Base-by-base conservation (phyloP, 2,888 invertebrate species). In the Drosophila anomelani region DNA sequence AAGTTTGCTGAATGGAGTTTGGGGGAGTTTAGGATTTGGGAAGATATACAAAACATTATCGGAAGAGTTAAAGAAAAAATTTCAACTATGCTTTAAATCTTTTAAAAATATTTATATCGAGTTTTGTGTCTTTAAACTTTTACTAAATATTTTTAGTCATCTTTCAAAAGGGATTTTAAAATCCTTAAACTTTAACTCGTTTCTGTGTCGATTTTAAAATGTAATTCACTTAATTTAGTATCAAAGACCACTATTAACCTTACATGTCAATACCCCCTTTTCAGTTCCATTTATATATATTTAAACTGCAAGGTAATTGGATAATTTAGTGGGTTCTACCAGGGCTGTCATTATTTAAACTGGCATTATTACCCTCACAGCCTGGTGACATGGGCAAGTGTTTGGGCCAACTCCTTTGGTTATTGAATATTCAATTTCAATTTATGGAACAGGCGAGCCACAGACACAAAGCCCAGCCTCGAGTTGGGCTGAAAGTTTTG, bases 401-500 rank as follows among this genome's bases (percentile, higher is more conserved):
- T 62, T 62, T 12, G n/a, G 6, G n/a, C 26, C 15, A 0, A 17
- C 29, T 43, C 26, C 49, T 17, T n/a, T 15, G 43, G 29, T 36
- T 47, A 67, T 67, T 67, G 39, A 67, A 67, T 67, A 67, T 67
- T 67, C 46, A 67, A 67, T 67, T 69, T 41, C 58, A 67, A 67
- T 67, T 67, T 67, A 67, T 70, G 71, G 46, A 38, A 20, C 20
- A 26, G 10, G 36, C 59, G 4, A 13, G 36, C 39, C 66, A n/a
- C 34, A 47, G 39, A 67, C 67, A 67, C 44, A 47, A 56, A 67
- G 71, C 71, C 56, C 32, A 34, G 70, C 39, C 32, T 39, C 17
- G n/a, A 70, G 58, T 56, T 70, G 44, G 70, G 32, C 59, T 41
- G 10, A 53, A 71, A 70, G 60, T 72, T 70, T 70, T 70, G 63